These are phyloP conservation scores for Gisinianus flammeolus DNA, from an alignment of 2,888 invertebrate species.

Conservation along the genomic window DNA sequence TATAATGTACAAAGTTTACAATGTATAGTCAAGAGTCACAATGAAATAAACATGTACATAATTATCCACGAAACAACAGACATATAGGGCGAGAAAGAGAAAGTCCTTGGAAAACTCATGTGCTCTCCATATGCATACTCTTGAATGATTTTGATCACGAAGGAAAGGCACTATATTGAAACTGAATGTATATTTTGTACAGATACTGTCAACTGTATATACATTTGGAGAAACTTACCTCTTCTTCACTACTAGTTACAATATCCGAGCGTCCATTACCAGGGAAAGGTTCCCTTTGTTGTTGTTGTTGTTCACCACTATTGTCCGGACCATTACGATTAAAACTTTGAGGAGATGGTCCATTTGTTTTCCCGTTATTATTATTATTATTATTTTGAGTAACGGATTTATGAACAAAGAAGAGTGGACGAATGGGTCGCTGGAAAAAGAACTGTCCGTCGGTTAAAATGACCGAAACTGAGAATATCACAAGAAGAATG, in stretches of 20 bases:
- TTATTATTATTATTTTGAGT: neutral
- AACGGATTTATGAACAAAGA: slow-evolving; percentile 19
- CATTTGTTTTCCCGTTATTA: neutral
- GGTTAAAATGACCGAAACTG: slow-evolving; percentile 2
- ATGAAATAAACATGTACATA: neutral
- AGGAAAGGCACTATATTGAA: too few species aligned
- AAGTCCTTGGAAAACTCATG: too few species aligned
- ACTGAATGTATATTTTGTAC: too few species aligned
- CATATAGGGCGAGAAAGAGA: too few species aligned
- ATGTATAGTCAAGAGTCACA: too few species aligned
- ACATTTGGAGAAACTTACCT: too few species aligned
- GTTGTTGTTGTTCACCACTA: neutral
- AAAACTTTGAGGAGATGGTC: neutral
- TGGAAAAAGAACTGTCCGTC: slow-evolving; percentile 20
- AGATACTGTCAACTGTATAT: too few species aligned
- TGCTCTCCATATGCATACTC: too few species aligned
- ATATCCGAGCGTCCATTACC: slow-evolving; percentile 30
- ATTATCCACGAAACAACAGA: too few species aligned
- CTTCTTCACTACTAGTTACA: slow-evolving; percentile 31
- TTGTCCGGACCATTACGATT: neutral
- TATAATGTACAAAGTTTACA: too few species aligned
- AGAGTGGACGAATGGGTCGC: slow-evolving; percentile 30
- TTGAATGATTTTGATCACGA: too few species aligned
- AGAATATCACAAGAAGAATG: neutral
- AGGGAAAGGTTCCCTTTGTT: neutral